phyloP scores from a whole-genome alignment of 2,113 vertebrate species.

The Podarcis cretensis region DNA sequence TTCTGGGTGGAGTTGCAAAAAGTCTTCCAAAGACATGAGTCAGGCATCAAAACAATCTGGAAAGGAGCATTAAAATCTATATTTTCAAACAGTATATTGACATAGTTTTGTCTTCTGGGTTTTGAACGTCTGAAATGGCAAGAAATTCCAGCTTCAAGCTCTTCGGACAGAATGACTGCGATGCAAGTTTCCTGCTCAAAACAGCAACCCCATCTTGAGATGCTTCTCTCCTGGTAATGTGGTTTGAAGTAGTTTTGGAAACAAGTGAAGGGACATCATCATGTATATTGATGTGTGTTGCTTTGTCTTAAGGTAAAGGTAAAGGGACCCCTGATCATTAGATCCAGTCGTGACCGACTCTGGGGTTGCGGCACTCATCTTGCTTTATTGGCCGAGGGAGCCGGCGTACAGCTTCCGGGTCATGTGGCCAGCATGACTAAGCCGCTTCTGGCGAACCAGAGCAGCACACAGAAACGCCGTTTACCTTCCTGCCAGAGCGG shows the following conservation, averaged over 20 bases:
- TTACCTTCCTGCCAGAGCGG: too few relatives aligned
- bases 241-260: not conserved
- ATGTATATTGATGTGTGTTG: too few relatives aligned
- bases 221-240: not conserved
- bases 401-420: too few relatives aligned
- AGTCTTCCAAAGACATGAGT: not conserved
- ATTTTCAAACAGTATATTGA: not conserved
- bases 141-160: not conserved
- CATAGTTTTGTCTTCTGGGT: not conserved
- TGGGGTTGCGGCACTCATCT: too few relatives aligned
- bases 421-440: too few relatives aligned
- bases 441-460: too few relatives aligned
- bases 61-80: not conserved
- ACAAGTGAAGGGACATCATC: not conserved
- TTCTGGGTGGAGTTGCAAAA: not conserved
- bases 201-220: not conserved
- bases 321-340: too few relatives aligned
- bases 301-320: too few relatives aligned
- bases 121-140: not conserved
- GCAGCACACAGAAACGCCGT: rapidly evolving
- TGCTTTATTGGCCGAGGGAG: too few relatives aligned
- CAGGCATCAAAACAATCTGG: not conserved
- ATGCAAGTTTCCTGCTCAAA: not conserved
- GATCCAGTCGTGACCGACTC: too few relatives aligned
- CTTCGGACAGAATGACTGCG: not conserved